A percentile compares a stretch with the other conserved stretches of the same genome.
Evolutionary conservation across 2,113 vertebrate genomes (phyloP).

Genomic region (Myotis lucifugus): DNA sequence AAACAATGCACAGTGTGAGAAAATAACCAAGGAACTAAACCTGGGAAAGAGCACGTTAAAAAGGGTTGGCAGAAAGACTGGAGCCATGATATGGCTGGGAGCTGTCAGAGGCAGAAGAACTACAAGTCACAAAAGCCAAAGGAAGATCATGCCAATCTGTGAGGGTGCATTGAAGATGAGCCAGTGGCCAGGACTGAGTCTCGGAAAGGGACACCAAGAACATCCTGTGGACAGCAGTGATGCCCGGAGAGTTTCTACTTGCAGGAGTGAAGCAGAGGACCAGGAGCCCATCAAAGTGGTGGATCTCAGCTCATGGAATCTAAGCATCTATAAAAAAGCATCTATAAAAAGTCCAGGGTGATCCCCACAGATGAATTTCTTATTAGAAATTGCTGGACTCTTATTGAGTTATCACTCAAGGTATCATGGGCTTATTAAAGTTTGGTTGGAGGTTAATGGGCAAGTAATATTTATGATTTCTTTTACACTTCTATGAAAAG

Average conservation of each 20-base stretch:
- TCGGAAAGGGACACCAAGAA: neutral
- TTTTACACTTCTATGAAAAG: neutral
- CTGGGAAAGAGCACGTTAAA: neutral
- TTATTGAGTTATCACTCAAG: neutral
- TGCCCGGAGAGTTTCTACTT: rapidly evolving
- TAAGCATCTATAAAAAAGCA: no score
- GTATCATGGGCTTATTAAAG: neutral
- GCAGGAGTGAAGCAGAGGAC: neutral
- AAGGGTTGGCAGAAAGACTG: neutral
- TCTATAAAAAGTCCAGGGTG: neutral
- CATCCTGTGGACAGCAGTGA: neutral
- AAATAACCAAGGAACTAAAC: neutral
- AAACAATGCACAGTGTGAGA: neutral
- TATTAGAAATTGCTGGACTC: neutral
- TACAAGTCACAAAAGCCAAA: neutral
- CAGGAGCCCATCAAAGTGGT: neutral
- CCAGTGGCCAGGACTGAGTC: neutral
- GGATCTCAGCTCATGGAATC: neutral
- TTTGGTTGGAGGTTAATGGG: neutral
- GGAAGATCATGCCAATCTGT: neutral
- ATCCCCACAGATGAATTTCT: neutral
- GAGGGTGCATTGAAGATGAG: neutral
- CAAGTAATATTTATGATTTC: neutral
- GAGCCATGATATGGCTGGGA: neutral
- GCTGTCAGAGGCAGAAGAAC: neutral